phyloP scores from a whole-genome alignment of 2,888 invertebrate genomes.

The Scaptomyza reducta region DNA sequence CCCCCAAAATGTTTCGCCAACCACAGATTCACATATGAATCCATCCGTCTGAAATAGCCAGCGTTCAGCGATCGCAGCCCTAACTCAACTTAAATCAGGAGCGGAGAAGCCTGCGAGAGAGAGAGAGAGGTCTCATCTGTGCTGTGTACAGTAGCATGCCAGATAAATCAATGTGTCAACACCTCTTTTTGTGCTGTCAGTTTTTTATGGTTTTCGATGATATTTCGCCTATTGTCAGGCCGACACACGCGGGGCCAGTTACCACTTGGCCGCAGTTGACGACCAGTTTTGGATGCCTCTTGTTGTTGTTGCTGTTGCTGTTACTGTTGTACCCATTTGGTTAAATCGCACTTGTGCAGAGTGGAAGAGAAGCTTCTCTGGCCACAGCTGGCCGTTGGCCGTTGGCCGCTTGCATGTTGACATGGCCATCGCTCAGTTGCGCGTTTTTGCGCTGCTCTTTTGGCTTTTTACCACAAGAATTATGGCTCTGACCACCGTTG shows the following conservation, averaged over 20 bases:
- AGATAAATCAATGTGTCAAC: slow-evolving; percentile 85
- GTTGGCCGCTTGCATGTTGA: slow-evolving; percentile 34
- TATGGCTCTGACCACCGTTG: slow-evolving; percentile 61
- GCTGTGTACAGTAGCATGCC: slow-evolving; percentile 82
- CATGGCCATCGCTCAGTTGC: slow-evolving; percentile 60
- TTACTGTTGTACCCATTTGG: slow-evolving; percentile 66
- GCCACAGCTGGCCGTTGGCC: slow-evolving; percentile 23
- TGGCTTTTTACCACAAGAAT: slow-evolving; percentile 78
- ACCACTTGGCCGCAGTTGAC: slow-evolving; percentile 18
- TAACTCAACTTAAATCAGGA: slow-evolving; percentile 1
- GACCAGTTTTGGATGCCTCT: slow-evolving; percentile 55
- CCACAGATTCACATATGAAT: slow-evolving; percentile 42
- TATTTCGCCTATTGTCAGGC: slow-evolving; percentile 83
- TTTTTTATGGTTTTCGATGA: slow-evolving; percentile 83
- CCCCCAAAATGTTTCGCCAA: slow-evolving; percentile 30
- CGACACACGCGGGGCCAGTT: slow-evolving; percentile 57
- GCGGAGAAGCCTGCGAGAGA: background rate
- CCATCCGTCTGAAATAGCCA: slow-evolving; percentile 57
- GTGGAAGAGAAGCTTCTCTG: slow-evolving; percentile 3
- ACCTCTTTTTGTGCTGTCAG: slow-evolving; percentile 84
- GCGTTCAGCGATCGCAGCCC: slow-evolving; percentile 24
- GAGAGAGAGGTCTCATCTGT: slow-evolving; percentile 59
- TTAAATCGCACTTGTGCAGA: slow-evolving; percentile 64
- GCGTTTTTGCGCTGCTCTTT: slow-evolving; percentile 55
- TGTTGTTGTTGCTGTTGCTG: slow-evolving; percentile 34